Evolutionary conservation across 37 sponge, comb jelly and placozoan genomes (phyloP).

Genomic region (Eunapius fragilis): DNA sequence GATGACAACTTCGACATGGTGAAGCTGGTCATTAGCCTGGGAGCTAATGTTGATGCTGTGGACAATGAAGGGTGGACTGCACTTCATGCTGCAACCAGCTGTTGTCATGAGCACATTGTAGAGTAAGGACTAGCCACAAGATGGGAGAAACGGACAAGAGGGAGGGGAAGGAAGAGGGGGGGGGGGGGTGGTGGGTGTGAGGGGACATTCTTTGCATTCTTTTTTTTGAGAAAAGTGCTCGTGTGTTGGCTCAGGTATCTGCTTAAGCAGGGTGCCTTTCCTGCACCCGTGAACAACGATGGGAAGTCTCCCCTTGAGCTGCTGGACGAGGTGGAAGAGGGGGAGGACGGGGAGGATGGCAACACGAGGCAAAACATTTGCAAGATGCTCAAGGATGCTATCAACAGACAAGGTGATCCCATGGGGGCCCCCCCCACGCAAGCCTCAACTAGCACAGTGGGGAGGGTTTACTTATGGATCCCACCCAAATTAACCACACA

Average conservation of each 20-base stretch:
- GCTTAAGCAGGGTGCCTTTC: conserved; percentile 66
- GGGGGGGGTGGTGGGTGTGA: background rate
- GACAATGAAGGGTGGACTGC: conserved; percentile 93
- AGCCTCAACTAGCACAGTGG: too few relatives aligned
- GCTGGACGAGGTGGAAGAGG: conserved; percentile 64
- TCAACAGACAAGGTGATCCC: conserved; percentile 20
- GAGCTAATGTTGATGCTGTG: conserved; percentile 57
- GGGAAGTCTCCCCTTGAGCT: conserved; percentile 77
- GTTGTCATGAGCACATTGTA: conserved; percentile 19
- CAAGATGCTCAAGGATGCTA: conserved; percentile 9
- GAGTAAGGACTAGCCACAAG: background rate
- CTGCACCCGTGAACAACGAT: conserved; percentile 79
- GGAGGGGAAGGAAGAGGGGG: background rate
- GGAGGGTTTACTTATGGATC: too few relatives aligned
- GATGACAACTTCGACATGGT: conserved; percentile 85
- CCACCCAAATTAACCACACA: too few relatives aligned
- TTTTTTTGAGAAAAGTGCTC: background rate
- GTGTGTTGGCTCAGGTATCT: conserved; percentile 48
- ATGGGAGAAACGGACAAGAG: too few relatives aligned
- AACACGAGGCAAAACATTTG: background rate
- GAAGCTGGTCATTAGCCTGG: conserved; percentile 48
- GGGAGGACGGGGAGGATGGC: background rate
- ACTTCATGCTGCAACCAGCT: conserved; percentile 75
- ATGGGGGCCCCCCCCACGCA: too few relatives aligned
- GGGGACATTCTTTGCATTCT: background rate